These are phyloP conservation scores for Parthenolecanium corni DNA, from an alignment of 2,888 invertebrate species.

Conservation along the genomic window DNA sequence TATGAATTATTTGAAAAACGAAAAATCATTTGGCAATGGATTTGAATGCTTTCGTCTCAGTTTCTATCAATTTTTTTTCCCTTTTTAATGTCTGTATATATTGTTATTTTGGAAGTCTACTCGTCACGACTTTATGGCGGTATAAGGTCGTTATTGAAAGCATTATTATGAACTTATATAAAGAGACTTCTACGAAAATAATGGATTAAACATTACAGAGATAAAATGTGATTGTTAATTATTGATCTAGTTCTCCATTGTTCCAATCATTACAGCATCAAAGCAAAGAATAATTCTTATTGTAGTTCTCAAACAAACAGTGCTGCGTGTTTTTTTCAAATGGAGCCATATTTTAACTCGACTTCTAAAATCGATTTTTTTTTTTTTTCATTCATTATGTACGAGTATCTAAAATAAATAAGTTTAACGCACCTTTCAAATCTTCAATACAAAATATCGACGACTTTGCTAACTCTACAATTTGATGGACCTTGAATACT, in stretches of 20 bases:
- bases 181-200: not conserved
- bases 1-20: not conserved
- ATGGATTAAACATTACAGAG: not conserved
- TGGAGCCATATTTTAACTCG: not conserved
- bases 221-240: not conserved
- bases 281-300: not conserved
- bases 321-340: not conserved
- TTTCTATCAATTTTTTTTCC: not conserved
- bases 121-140: not conserved
- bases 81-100: not conserved
- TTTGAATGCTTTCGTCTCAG: too few species aligned
- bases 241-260: not conserved
- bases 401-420: not conserved
- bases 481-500: not conserved
- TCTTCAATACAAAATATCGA: not conserved
- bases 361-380: not conserved
- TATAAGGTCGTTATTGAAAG: not conserved
- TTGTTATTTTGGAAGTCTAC: not conserved
- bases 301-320: not conserved
- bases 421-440: not conserved
- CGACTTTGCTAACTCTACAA: not conserved
- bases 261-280: not conserved
- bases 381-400: not conserved
- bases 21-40: not conserved
- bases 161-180: not conserved